Evolutionary conservation across 2,797 vertebrate genomes (phyloP).

Genomic region (Vireo griseus): DNA sequence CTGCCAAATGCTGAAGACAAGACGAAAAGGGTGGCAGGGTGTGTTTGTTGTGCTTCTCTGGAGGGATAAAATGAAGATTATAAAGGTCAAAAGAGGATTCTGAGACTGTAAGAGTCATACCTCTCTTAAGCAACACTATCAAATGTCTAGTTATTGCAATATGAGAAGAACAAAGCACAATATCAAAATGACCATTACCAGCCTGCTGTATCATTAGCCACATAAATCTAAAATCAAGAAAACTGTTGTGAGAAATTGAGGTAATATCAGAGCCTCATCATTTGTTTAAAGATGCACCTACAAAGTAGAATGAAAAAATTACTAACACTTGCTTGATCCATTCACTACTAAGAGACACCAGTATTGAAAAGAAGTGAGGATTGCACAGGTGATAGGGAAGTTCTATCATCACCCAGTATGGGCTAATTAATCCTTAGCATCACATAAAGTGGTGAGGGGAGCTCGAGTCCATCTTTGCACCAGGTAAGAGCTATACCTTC

Average conservation of each 20-base stretch:
- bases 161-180: not conserved
- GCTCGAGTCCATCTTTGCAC: not conserved
- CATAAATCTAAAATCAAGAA: not conserved
- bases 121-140: not conserved
- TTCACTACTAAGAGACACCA: not conserved
- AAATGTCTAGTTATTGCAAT: not conserved
- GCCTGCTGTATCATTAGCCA: not conserved
- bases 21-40: not conserved
- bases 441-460: not conserved
- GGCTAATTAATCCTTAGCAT: not conserved
- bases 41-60: not conserved
- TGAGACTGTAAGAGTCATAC: not conserved
- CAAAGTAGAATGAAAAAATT: not conserved
- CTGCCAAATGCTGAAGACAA: not conserved
- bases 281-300: not conserved
- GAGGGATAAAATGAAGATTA: not conserved
- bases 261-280: not conserved
- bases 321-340: not conserved
- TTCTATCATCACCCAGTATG: not conserved
- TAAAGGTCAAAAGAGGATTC: not conserved
- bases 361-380: not conserved
- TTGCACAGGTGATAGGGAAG: accelerated
- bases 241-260: not conserved
- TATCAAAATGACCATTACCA: not conserved
- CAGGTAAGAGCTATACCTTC: not conserved